Base-by-base conservation (phyloP, 2,888 invertebrate species). In the Deilephila elpenor region DNA sequence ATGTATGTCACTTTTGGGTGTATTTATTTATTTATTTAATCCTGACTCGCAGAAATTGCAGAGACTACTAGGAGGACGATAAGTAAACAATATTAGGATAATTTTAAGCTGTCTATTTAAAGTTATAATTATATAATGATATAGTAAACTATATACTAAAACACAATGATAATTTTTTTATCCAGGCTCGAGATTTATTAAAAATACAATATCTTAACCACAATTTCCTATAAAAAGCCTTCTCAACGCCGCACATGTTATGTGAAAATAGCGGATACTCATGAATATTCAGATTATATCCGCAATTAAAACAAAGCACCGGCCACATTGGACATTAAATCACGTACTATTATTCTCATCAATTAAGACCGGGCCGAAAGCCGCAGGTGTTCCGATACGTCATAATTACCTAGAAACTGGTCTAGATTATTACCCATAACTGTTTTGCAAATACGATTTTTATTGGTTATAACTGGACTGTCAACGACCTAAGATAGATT, bases 241-340 rank as follows among this genome's bases (percentile, higher is more conserved):
- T 44, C 44, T 44, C 44, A 14, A 44, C 44, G 3, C 3, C 14
- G 37, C 62, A n/a, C 3, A 20, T n/a, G 19, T 56, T 56, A 3
- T 29, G 25, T 32, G n/a, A 32, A 56, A 71, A 76, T 75, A 75
- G 73, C 74, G 75, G 70, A 44, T 70, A 20, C 83, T 86, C 84
- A 88, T 88, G 83, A 86, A 88, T 88, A 88, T 89, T 88, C 86
- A 73, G 80, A 81, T 80, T 86, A 87, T 83, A 84, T 83, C 76
- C 77, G 84, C 83, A 83, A 86, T 84, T 85, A 83, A 86, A 88
- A 86, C 82, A 82, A 83, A 84, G 83, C 84, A 86, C 84, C 80
- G 77, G 82, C 82, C 80, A 84, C 88, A 87, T 90, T 88, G 89
- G 89, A 87, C 82, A 85, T 88, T 86, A 87, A 88, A 83, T 81